Base-by-base conservation (phyloP, 1,140 invertebrate genomes). In the Drosophila santomea region DNA sequence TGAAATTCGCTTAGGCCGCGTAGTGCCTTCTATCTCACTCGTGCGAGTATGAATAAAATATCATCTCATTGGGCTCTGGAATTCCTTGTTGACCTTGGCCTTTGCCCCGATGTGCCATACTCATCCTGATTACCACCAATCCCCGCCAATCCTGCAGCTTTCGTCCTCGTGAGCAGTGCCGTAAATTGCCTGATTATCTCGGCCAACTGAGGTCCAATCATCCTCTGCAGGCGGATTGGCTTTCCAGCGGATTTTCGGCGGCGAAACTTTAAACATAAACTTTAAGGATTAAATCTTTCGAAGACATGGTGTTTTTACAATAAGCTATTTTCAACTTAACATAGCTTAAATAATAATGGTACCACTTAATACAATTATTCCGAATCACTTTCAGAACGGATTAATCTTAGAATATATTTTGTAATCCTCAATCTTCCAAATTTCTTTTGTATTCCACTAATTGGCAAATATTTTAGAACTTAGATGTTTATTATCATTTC, bases 81-180 rank as follows among this genome's bases (percentile, higher is more conserved):
- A 78, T 88, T 81, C 69, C 79, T 68, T 50, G 75, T 72, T 89
- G 84, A 89, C 83, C 83, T 88, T 88, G 83, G 72, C 79, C 74
- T 58, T 67, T 74, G 57, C 48, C 60, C 52, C 43, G 55, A 52
- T 47, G 74, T 43, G 62, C 54, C 25, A 71, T 67, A 44, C 61
- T 72, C 73, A 78, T 67, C 68, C 67, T 86, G 81, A 86, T 86
- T 85, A 86, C 66, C 56, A 20, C 28, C 45, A 15, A 23, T 61
- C 39, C 14, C 35, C 50, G 35, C 36, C 1, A 1, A 8, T 39
- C 14, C 35, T 45, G 23, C 36, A 1, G n/a, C 28, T 0, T 35
- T 28, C n/a, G 2, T 51, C 28, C 48, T 35, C 48, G n/a, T 35
- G 48, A 43, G 58, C 58, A 39, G 35, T 55, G 64, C 80, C 60